These are phyloP conservation scores for Disparrhopalites patrizii DNA, from an alignment of 2,888 invertebrate genomes.

Conservation along the genomic window DNA sequence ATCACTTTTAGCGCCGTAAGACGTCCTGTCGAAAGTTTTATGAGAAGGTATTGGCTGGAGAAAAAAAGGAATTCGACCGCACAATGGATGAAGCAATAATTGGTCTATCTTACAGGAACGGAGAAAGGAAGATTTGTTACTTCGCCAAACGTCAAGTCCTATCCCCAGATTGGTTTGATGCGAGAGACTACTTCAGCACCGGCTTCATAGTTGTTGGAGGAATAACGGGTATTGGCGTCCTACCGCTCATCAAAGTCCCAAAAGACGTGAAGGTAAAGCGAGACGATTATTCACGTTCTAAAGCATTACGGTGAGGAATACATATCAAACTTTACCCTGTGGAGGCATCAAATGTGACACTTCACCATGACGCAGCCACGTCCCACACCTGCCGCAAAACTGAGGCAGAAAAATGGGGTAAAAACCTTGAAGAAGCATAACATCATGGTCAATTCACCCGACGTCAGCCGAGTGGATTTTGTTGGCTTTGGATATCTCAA, in stretches of 20 bases:
- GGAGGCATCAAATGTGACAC: constrained; percentile 20
- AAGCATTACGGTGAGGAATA: no score
- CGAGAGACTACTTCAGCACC: constrained; percentile 5
- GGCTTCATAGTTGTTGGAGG: constrained; percentile 29
- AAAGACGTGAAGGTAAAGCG: constrained; percentile 28
- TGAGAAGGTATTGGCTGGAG: constrained; percentile 6
- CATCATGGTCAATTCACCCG: constrained; percentile 22
- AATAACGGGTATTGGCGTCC: constrained; percentile 21
- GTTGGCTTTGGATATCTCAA: constrained; percentile 28
- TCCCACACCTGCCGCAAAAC: constrained; percentile 19
- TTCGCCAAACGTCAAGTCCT: not conserved
- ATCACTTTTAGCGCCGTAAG: not conserved
- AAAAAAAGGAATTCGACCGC: constrained; percentile 13
- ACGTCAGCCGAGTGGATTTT: constrained; percentile 17
- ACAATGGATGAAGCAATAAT: constrained; percentile 28
- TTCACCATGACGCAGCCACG: constrained; percentile 28
- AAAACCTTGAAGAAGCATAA: not conserved
- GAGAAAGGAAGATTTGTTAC: constrained; percentile 19
- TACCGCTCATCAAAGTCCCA: constrained; percentile 27
- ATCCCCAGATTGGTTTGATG: not conserved
- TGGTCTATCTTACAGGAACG: constrained; percentile 10
- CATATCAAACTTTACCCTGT: constrained; percentile 18
- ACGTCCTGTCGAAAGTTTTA: constrained; percentile 9
- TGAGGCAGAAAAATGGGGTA: constrained; percentile 15
- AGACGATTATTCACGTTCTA: no score